Conservation (phyloP, 2,888 invertebrate genomes). For the Hydraecia micacea region DNA sequence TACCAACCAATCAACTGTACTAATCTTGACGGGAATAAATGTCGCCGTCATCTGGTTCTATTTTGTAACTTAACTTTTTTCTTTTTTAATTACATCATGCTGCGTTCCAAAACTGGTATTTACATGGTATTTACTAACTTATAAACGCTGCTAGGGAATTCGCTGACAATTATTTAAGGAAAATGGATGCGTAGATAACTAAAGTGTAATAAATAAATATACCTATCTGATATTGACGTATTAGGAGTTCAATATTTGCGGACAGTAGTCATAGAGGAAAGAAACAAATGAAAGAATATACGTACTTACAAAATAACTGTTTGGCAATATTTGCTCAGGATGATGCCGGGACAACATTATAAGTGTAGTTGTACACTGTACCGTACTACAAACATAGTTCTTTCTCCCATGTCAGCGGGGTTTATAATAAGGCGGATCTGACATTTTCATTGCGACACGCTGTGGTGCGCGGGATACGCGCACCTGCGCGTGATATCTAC, state of each 20-base stretch:
- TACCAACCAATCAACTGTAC: neutral
- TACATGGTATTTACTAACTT: slow-evolving; percentile 25
- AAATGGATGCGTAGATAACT: slow-evolving; percentile 20
- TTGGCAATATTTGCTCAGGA: slow-evolving; percentile 18
- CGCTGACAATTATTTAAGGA: slow-evolving; percentile 23
- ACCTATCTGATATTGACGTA: slow-evolving; percentile 19
- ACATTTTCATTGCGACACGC: no score
- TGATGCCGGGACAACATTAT: neutral
- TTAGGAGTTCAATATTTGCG: neutral
- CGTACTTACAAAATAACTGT: slow-evolving; percentile 15
- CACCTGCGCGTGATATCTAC: no score
- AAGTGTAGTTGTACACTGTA: neutral
- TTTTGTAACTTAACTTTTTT: slow-evolving; percentile 18
- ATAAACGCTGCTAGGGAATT: slow-evolving; percentile 11
- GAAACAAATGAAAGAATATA: slow-evolving; percentile 1
- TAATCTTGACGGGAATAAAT: slow-evolving; percentile 24
- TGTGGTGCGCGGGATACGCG: no score
- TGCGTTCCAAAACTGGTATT: slow-evolving; percentile 5
- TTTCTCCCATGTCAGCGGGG: neutral
- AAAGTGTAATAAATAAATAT: neutral
- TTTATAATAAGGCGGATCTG: neutral
- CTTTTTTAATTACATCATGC: neutral
- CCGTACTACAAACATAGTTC: neutral
- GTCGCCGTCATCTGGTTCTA: slow-evolving; percentile 14
- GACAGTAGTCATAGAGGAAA: slow-evolving; percentile 12